Evolutionary conservation across 2,797 vertebrate species (phyloP).

Genomic region (Hirundo rustica): DNA sequence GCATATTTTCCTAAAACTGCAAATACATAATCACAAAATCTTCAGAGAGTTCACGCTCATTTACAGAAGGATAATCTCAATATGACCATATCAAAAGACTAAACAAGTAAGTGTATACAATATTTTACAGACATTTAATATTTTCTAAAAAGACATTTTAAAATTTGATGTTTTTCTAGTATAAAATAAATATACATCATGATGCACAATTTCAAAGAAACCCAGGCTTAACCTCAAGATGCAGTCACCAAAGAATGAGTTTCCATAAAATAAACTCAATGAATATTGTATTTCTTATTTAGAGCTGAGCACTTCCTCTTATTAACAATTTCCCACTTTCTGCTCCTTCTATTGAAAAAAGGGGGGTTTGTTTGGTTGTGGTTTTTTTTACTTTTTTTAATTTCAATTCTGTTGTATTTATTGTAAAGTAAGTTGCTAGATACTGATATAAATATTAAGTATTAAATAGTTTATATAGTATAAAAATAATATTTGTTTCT

Average conservation of each 20-base stretch:
- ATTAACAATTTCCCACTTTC: not conserved
- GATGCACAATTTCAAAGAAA: not conserved
- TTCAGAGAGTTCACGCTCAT: not conserved
- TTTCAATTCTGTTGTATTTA: not conserved
- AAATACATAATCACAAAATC: not conserved
- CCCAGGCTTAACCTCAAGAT: not conserved
- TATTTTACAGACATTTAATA: not conserved
- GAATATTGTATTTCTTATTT: not conserved
- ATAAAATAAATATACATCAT: not conserved
- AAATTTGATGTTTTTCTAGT: not conserved
- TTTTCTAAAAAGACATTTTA: not conserved
- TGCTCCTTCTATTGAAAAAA: not conserved
- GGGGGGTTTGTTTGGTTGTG: rapidly evolving
- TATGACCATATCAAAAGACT: not conserved
- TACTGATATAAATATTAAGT: not conserved
- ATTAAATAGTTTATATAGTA: not conserved
- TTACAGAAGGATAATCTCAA: not conserved
- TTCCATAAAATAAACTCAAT: not conserved
- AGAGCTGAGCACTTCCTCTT: not conserved
- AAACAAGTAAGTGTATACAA: not conserved
- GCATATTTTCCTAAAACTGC: not conserved
- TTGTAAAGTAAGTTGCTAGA: not conserved
- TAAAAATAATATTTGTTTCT: not conserved
- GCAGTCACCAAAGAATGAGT: not conserved
- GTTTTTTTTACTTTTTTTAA: not conserved